Conservation (phyloP, 1,140 invertebrate genomes). For the Drosophila pachea region DNA sequence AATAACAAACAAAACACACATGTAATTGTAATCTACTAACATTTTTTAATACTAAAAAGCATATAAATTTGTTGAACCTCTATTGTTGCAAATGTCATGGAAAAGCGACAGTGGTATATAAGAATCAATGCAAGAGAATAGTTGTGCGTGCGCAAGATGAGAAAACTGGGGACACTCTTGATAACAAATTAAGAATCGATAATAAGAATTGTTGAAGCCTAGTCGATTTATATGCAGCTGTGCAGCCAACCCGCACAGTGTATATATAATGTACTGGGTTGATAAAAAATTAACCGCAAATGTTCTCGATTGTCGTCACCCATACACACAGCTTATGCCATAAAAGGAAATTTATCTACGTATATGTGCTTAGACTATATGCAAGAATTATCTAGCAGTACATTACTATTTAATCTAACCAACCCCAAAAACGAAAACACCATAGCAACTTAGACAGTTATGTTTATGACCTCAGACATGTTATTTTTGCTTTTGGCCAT, state of each 20-base stretch:
- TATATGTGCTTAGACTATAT: neutral
- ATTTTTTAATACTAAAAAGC: conserved; percentile 20
- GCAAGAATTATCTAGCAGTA: conserved; percentile 1
- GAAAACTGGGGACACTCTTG: conserved; percentile 8
- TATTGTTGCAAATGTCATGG: conserved; percentile 13
- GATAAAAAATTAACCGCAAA: conserved; percentile 12
- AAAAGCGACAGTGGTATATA: neutral
- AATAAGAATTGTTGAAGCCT: conserved; percentile 8
- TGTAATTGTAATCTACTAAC: conserved; percentile 38
- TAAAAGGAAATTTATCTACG: conserved; percentile 13
- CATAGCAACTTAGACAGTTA: conserved; percentile 2
- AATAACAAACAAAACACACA: conserved; percentile 25
- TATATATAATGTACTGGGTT: conserved; percentile 4
- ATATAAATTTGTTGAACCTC: conserved; percentile 1
- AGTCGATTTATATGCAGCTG: conserved; percentile 19
- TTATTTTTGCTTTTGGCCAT: conserved; percentile 18
- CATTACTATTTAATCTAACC: conserved; percentile 15
- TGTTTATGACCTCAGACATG: conserved; percentile 30
- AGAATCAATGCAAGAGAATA: conserved; percentile 22
- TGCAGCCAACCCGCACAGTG: conserved; percentile 5
- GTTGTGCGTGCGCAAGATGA: conserved; percentile 15
- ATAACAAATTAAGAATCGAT: conserved; percentile 33
- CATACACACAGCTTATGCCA: conserved; percentile 34
- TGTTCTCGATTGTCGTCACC: conserved; percentile 2
- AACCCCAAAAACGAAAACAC: conserved; percentile 23